phyloP scores from a whole-genome alignment of 2,888 invertebrate genomes.

The Tetrapedia diversipes region DNA sequence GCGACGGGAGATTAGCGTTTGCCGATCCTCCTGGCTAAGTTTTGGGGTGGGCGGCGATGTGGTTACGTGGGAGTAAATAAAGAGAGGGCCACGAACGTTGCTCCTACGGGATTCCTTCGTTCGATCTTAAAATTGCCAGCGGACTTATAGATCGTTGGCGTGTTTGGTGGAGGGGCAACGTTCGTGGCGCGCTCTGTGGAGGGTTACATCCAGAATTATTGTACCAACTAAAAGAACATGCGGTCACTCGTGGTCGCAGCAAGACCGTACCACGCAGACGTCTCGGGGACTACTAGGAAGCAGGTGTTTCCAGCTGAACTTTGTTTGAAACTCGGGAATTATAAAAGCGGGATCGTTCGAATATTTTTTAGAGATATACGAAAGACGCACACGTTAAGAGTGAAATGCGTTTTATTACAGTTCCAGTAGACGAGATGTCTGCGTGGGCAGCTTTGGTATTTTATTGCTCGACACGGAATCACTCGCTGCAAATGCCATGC shows the following conservation, averaged over 20 bases:
- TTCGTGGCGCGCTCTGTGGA: constrained; percentile 28
- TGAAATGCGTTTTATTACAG: no score
- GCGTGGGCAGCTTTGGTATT: constrained; percentile 46
- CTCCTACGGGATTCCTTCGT: not conserved
- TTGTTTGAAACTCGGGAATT: no score
- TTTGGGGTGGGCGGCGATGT: not conserved
- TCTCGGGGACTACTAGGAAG: no score
- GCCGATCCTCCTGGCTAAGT: not conserved
- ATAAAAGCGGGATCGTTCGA: no score
- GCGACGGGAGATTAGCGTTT: constrained; percentile 35
- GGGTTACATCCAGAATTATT: constrained; percentile 70
- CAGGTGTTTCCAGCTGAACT: no score
- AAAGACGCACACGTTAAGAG: no score
- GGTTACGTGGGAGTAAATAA: constrained; percentile 17
- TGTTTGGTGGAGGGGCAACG: not conserved
- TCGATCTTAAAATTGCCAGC: no score
- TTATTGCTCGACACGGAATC: constrained; percentile 65
- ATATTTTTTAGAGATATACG: no score
- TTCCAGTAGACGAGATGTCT: constrained; percentile 14
- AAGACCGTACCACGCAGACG: constrained; percentile 52
- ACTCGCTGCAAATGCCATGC: constrained; percentile 79
- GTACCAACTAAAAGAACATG: constrained; percentile 74
- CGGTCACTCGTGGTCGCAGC: constrained; percentile 73
- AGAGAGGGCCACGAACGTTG: constrained; percentile 10
- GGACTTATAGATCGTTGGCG: not conserved